Percentiles rank a stretch among this genome's conserved stretches.
Conservation (phyloP, 2,113 vertebrate species). For the Hippocampus guttulatus region DNA sequence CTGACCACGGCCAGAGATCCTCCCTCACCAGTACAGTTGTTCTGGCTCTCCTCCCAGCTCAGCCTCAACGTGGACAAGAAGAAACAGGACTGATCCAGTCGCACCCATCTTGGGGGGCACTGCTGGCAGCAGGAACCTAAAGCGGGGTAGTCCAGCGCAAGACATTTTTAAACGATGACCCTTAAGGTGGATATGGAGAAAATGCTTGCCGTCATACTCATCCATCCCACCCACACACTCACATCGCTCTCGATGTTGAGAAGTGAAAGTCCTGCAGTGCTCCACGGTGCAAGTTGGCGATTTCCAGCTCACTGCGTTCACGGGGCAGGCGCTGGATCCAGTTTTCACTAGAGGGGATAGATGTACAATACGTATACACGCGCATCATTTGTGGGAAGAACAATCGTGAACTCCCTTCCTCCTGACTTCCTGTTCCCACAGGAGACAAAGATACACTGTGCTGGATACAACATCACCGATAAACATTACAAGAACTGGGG, state of each 20-base stretch:
- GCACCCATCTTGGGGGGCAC: constrained; percentile 49
- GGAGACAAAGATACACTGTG: too few relatives aligned
- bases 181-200: too few relatives aligned
- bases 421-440: too few relatives aligned
- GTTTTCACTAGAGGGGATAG: constrained; percentile 23
- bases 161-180: too few relatives aligned
- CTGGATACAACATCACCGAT: too few relatives aligned
- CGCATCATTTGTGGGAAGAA: too few relatives aligned
- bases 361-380: too few relatives aligned
- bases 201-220: not conserved
- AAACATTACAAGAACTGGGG: too few relatives aligned
- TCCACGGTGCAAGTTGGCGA: not conserved
- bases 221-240: constrained; percentile 7
- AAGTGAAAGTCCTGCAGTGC: not conserved
- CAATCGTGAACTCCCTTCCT: too few relatives aligned
- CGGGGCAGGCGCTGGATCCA: not conserved
- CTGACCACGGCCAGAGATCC: constrained; percentile 60
- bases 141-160: not conserved
- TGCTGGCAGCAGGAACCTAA: constrained; percentile 12
- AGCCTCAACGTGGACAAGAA: constrained; percentile 46
- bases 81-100: constrained; percentile 48
- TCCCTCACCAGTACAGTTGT: constrained; percentile 40
- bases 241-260: not conserved
- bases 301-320: not conserved
- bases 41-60: constrained; percentile 53